A percentile compares a stretch with the other conserved stretches of the same genome.
phyloP scores from a whole-genome alignment of 2,113 vertebrate genomes.

The Eleginops maclovinus region DNA sequence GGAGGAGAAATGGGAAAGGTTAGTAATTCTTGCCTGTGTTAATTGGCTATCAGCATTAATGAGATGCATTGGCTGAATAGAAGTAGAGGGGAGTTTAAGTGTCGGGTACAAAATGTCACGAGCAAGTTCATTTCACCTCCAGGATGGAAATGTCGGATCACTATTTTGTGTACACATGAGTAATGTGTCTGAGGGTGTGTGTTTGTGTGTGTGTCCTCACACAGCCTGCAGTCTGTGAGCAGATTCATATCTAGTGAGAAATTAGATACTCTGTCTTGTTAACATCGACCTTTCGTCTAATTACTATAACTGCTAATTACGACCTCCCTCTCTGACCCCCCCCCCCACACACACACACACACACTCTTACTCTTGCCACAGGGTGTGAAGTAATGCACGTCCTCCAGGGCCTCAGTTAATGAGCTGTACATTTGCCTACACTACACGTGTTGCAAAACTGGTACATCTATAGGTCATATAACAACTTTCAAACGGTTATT shows the following conservation, averaged over 20 bases:
- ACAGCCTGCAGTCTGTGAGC: slow-evolving; percentile 26
- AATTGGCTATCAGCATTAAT: slow-evolving; percentile 80
- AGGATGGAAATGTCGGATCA: slow-evolving; percentile 61
- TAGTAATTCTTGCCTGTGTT: slow-evolving; percentile 69
- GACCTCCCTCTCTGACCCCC: slow-evolving; percentile 17
- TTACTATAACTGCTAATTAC: slow-evolving; percentile 71
- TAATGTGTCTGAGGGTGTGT: slow-evolving; percentile 12
- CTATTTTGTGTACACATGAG: slow-evolving; percentile 32
- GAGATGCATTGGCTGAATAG: slow-evolving; percentile 63
- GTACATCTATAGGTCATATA: not conserved
- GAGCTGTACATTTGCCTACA: slow-evolving; percentile 24
- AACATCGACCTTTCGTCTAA: slow-evolving; percentile 76
- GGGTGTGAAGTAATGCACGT: slow-evolving; percentile 20
- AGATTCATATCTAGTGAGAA: slow-evolving; percentile 67
- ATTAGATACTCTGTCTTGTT: slow-evolving; percentile 75
- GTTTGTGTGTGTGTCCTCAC: slow-evolving; percentile 27
- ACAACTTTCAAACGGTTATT: not conserved
- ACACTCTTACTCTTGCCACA: slow-evolving; percentile 22
- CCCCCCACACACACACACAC: not conserved
- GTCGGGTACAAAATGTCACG: slow-evolving; percentile 74
- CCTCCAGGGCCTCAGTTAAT: slow-evolving; percentile 2
- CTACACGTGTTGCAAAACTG: not conserved
- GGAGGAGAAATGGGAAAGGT: slow-evolving; percentile 71
- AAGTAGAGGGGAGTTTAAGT: slow-evolving; percentile 40
- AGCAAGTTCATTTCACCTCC: slow-evolving; percentile 34